Base-by-base conservation (phyloP, 2,113 vertebrate species). In the Grallaria varia region DNA sequence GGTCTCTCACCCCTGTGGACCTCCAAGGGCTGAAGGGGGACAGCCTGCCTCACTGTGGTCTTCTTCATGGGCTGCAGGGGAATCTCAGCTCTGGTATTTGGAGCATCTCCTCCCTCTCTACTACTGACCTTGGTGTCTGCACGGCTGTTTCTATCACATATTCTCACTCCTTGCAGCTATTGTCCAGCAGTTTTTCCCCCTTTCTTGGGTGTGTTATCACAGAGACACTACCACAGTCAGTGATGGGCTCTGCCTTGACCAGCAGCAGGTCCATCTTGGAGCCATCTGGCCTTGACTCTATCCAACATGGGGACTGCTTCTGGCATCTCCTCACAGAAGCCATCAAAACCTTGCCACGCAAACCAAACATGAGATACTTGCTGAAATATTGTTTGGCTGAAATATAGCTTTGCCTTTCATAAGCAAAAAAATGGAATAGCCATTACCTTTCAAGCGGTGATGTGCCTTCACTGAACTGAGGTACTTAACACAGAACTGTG, bases 171-270 rank as follows among this genome's bases (percentile, higher is more conserved):
- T 20, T 49, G 33, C 22, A 85, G 31, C 17, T 49, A 28, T 49
- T 69, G 33, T 4, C 8, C 50, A 74, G 25, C 10, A 27, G 17
- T 24, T 55, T 55, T 77, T 89, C 22, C 33, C 25, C 25, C 6
- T 35, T 47, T 59, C 55, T 89, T 47, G 22, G 31, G 47, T n/a
- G 12, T 8, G 2, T 62, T 79, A 35, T 16, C 8, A 5, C 40
- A 42, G 45, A 56, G 67, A 27, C 1, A 1, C 28, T 73, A 4
- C 55, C 20, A 10, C 3, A 4, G 4, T 60, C 0, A 0, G 9
- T 37, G 50, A 6, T 49, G 10, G 60, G 13, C 42, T 79, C 31
- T n/a, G 13, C 19, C 14, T 69, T 30, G 23, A 25, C 8, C 47
- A 35, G 30, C 6, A 7, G 12, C 1, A 6, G 30, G 33, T 77